Base-by-base conservation (phyloP, 2,113 vertebrate genomes). In the Eleginops maclovinus region DNA sequence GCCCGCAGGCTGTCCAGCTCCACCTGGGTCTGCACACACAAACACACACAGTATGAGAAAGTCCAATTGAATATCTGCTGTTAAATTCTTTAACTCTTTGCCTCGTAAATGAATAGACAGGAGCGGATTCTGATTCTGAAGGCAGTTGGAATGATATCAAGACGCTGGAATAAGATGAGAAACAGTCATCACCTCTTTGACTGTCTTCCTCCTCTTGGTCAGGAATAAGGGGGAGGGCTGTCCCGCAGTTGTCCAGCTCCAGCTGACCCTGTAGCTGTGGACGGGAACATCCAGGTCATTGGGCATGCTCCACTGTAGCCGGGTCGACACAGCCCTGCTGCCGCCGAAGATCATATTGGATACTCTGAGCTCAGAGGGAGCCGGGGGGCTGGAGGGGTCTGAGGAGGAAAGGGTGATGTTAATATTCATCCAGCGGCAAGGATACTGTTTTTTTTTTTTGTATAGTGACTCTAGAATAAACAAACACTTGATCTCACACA, bases 231-330 rank as follows among this genome's bases (percentile, higher is more conserved):
- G 89, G 0, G 93, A 77, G 0, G 94, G 83, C 86, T 93, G 95
- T 79, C 94, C 91, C 0, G 79, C 79, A 11, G 85, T 93, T 0
- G 92, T 94, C 96, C 96, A 96, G 90, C 95, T 97, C 97, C 97
- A 98, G 72, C 96, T 96, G 9, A 97, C 94, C 86, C 95, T 97
- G 91, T 96, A 97, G 93, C 98, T 96, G 58, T 98, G 96, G 9
- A 98, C 89, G 0, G 97, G 97, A 40, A 97, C 92, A 54, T 98
- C 97, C 1, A 93, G 95, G 24, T 98, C 96, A 28, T 91, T 91
- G 0, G 95, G 92, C 28, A 93, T 61, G 54, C 93, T 94, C 97
- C 97, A 99, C 9, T 70, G 77, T 2, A 99, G 88, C 31, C 83
- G 73, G 36, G 94, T 95, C 0, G 90, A 92, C 71, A 96, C 92